phyloP scores from a whole-genome alignment of 1,140 invertebrate genomes.

The Propsilocerus akamusi region DNA sequence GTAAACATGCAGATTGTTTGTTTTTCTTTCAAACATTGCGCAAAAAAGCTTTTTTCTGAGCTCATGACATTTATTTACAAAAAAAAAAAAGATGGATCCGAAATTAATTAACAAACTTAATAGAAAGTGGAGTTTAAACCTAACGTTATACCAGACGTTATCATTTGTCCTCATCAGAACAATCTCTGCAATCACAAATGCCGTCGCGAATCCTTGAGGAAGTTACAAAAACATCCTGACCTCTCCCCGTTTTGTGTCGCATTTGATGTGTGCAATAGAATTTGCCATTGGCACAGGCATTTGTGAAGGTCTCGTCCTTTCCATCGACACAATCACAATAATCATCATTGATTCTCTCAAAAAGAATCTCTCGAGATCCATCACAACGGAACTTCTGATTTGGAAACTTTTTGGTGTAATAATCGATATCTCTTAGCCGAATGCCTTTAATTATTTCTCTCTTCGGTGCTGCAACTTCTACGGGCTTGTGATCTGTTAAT shows the following conservation, averaged over 20 bases:
- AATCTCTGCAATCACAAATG: slow-evolving; percentile 82
- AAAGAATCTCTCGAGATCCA: slow-evolving; percentile 16
- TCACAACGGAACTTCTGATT: slow-evolving; percentile 20
- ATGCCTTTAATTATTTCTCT: slow-evolving; percentile 14
- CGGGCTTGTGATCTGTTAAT: slow-evolving; percentile 5
- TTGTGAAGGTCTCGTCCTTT: slow-evolving; percentile 79
- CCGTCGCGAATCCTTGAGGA: slow-evolving; percentile 74
- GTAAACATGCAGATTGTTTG: too few relatives aligned
- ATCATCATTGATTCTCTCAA: slow-evolving; percentile 71
- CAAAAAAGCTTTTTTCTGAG: too few relatives aligned
- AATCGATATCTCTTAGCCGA: slow-evolving; percentile 20
- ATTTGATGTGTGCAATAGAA: slow-evolving; percentile 56
- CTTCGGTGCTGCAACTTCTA: slow-evolving; percentile 4
- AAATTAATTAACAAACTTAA: too few relatives aligned
- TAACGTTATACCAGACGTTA: too few relatives aligned
- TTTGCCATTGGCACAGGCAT: slow-evolving; percentile 61
- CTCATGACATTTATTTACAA: too few relatives aligned
- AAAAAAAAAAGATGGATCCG: too few relatives aligned
- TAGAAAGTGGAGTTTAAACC: too few relatives aligned
- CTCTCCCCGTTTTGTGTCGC: slow-evolving; percentile 22
- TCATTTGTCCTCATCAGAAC: slow-evolving; percentile 66
- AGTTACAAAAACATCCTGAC: slow-evolving; percentile 22
- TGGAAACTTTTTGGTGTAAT: slow-evolving; percentile 18
- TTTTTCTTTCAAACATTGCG: too few relatives aligned
- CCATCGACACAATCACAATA: slow-evolving; percentile 86